Evolutionary conservation across 2,113 vertebrate species (phyloP).

Genomic region (Phaethon lepturus): DNA sequence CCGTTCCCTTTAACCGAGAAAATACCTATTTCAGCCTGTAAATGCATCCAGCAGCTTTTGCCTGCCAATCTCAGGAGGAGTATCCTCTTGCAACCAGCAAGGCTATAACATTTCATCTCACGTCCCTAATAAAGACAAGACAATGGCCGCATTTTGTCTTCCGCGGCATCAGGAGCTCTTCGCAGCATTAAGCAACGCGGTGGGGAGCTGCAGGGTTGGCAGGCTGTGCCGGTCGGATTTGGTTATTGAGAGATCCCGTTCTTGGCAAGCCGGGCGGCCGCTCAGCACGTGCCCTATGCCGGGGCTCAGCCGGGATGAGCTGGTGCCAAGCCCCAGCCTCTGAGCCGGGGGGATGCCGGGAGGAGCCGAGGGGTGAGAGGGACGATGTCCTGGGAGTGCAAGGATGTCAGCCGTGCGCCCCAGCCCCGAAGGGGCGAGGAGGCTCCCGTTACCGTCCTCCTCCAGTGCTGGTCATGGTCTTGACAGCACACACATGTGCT

Average conservation of each 20-base stretch:
- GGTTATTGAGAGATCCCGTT: background rate
- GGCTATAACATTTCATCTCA: background rate
- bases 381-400: fast-evolving
- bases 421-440: background rate
- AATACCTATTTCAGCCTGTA: background rate
- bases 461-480: background rate
- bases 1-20: background rate
- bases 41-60: background rate
- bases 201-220: background rate
- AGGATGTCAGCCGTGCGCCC: fast-evolving
- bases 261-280: background rate
- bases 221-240: background rate
- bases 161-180: background rate
- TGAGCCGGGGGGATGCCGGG: fast-evolving
- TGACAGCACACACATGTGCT: background rate
- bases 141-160: background rate
- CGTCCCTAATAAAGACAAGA: background rate
- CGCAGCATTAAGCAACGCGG: background rate
- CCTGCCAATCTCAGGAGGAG: background rate
- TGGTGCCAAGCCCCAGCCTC: background rate
- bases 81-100: background rate
- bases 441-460: background rate
- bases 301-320: background rate
- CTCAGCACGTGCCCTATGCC: background rate
- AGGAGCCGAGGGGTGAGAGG: background rate